Conservation (phyloP, 2,113 vertebrate species). For the Dipodomys stephensi region DNA sequence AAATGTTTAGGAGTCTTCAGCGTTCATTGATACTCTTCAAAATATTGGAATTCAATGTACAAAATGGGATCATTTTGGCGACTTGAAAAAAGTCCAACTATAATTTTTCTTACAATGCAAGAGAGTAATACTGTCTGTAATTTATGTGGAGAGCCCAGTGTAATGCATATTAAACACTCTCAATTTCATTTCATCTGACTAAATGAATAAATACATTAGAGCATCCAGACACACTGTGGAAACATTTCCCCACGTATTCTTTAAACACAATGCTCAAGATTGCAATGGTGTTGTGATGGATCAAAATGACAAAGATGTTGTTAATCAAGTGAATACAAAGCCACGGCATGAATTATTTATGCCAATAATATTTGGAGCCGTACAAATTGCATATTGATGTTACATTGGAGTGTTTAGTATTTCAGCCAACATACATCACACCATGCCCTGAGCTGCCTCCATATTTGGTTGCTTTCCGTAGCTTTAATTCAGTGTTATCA, state of each 20-base stretch:
- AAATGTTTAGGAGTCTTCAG: constrained; percentile 51
- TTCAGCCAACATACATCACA: constrained; percentile 65
- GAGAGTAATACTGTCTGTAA: constrained; percentile 59
- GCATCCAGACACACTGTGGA: constrained; percentile 75
- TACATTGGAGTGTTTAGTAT: constrained; percentile 57
- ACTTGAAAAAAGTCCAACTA: constrained; percentile 38
- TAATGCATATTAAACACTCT: constrained; percentile 78
- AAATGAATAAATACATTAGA: constrained; percentile 79
- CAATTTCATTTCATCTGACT: constrained; percentile 72
- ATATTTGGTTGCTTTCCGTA: constrained; percentile 48
- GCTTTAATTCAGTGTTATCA: constrained; percentile 51
- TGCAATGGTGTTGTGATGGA: constrained; percentile 76
- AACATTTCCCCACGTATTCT: constrained; percentile 79
- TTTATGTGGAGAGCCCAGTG: constrained; percentile 68
- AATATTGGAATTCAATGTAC: constrained; percentile 65
- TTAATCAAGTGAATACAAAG: constrained; percentile 77
- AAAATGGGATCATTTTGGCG: constrained; percentile 66
- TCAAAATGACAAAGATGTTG: constrained; percentile 77
- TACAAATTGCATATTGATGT: constrained; percentile 81
- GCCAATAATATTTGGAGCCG: constrained; percentile 78
- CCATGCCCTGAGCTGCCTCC: background rate
- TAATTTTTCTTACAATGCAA: constrained; percentile 72
- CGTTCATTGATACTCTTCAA: constrained; percentile 40
- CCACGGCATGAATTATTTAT: constrained; percentile 78
- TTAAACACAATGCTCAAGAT: constrained; percentile 78